A percentile compares a stretch with the other conserved stretches of the same genome.
These are phyloP conservation scores for Diplazon laetatorius DNA, from an alignment of 2,888 invertebrate genomes.

Conservation along the genomic window DNA sequence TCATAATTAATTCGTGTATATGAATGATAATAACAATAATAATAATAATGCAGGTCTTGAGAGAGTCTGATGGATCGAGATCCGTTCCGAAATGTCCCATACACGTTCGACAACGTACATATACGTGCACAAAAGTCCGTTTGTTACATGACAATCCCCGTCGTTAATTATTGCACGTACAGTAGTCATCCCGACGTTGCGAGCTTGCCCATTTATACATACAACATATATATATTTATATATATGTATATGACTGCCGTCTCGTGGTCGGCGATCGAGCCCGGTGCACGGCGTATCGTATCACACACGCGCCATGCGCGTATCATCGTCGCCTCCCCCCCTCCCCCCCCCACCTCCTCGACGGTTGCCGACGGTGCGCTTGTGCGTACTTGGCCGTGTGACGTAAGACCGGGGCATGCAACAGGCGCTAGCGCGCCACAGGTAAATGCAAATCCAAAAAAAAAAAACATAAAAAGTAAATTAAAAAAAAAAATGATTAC, in stretches of 20 bases:
- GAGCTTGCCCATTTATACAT: too few species aligned
- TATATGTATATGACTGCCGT: neutral
- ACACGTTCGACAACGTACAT: too few species aligned
- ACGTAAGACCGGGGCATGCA: constrained; percentile 29
- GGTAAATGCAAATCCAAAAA: neutral
- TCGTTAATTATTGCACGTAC: constrained; percentile 4
- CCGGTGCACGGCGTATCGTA: neutral
- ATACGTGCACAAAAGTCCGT: too few species aligned
- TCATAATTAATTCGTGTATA: too few species aligned
- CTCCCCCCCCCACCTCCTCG: too few species aligned
- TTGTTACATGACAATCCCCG: constrained; percentile 26
- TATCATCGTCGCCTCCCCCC: constrained; percentile 18
- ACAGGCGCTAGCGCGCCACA: constrained; percentile 21
- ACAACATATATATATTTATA: too few species aligned
- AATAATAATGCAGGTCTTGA: too few species aligned
- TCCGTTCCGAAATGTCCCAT: too few species aligned
- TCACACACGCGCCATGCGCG: neutral
- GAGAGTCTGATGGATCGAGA: too few species aligned
- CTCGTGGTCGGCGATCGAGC: constrained; percentile 23
- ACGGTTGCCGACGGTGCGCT: constrained; percentile 30
- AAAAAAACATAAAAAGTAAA: too few species aligned
- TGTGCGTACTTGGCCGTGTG: constrained; percentile 42
- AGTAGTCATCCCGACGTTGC: constrained; percentile 3
- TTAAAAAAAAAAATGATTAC: too few species aligned
- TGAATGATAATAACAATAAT: too few species aligned